Evolutionary conservation across 2,797 vertebrate genomes (phyloP).

Genomic region (Lemur catta): DNA sequence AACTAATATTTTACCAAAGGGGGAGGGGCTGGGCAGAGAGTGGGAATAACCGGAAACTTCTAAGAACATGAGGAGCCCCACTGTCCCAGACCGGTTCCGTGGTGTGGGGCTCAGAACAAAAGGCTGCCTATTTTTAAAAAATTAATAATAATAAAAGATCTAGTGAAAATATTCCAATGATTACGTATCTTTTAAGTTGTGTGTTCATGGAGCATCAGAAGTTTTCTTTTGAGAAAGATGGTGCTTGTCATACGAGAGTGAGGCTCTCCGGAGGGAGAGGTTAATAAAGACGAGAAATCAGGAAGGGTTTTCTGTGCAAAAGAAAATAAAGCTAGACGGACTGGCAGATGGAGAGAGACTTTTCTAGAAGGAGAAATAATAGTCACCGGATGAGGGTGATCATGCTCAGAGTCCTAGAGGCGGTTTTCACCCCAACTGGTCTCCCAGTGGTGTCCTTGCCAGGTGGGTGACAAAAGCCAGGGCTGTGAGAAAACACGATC

Average conservation of each 20-base stretch:
- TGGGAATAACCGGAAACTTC: background rate
- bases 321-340: background rate
- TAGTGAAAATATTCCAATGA: background rate
- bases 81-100: background rate
- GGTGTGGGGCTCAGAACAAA: no score
- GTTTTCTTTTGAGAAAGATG: background rate
- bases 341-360: background rate
- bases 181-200: background rate
- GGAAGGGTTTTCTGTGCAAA: background rate
- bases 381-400: background rate
- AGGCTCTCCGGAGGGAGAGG: background rate
- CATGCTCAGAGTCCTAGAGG: background rate
- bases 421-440: background rate
- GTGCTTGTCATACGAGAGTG: background rate
- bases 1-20: background rate
- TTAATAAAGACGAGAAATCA: background rate
- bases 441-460: background rate
- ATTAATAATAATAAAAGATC: background rate
- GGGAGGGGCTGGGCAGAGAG: fast-evolving
- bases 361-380: background rate
- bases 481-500: fast-evolving
- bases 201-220: background rate
- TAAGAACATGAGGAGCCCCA: background rate
- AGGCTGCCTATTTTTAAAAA: background rate
- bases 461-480: background rate